Evolutionary conservation across 2,113 vertebrate genomes (phyloP), one percentile per base, ranked within the genome.

Genomic region (Sialia sialis): DNA sequence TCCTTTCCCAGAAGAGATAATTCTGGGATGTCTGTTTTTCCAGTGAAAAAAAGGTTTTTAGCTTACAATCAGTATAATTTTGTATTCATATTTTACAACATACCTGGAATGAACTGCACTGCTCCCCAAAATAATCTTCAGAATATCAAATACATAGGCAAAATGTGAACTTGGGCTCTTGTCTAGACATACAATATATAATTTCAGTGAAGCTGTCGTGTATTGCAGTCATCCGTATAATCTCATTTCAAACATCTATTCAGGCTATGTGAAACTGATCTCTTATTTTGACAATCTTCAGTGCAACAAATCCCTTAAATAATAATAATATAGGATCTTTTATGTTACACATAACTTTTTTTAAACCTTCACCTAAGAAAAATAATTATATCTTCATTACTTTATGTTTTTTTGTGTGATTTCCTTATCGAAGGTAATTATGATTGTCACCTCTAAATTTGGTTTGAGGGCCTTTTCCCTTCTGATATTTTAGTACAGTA

Each of bases 241-340:
- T 46, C 78, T 91, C 36, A 55, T 69, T 75, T 52, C 44, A 86
- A 83, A 48, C 32, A 49, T 54, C 58, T 66, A 59, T 84, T 76
- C 72, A 67, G 30, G 14, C 34, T 64, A 34, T 15, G 26, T 75
- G 51, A 92, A 92, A 81, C 4, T 49, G 76, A 87, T 89, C 36
- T 34, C 32, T 74, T 94, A 84, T 93, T 90, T 93, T 97, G 89
- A 94, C 90, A 93, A 67, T 32, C 15, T 81, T 81, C 12, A 78
- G 11, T 12, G 44, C n/a, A 95, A 92, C 25, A 92, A 78, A 94
- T 36, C 30, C 25, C 39, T 94, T 81, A 87, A 94, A 93, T 83
- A 90, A 77, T 76, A 85, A 83, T 16, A 90, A 68, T 52, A 81
- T 16, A 46, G 9, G 10, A 90, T 8, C 5, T 55, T 81, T 63